Evolutionary conservation across 2,888 invertebrate species (phyloP).

Genomic region (Antheraea assamensis): DNA sequence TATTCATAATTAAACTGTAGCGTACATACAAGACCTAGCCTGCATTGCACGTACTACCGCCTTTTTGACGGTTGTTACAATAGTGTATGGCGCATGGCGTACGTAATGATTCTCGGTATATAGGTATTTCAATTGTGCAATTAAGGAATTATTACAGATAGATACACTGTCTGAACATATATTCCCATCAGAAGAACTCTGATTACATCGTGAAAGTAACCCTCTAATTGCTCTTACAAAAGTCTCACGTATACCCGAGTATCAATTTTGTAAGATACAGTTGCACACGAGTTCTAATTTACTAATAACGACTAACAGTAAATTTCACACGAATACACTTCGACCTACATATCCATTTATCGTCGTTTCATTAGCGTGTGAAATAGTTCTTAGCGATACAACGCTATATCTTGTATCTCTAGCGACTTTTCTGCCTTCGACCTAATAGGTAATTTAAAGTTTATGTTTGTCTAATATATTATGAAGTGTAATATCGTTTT

Average conservation of each 20-base stretch:
- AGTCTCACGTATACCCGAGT: slow-evolving; percentile 2
- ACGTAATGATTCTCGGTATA: too few species aligned
- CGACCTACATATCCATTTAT: slow-evolving; percentile 35
- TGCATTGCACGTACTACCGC: too few species aligned
- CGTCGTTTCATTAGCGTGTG: slow-evolving; percentile 16
- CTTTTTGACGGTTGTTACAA: too few species aligned
- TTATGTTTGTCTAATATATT: neutral
- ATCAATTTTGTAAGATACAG: slow-evolving; percentile 14
- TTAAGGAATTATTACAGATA: too few species aligned
- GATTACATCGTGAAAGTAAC: neutral
- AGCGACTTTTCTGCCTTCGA: neutral
- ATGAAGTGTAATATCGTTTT: neutral
- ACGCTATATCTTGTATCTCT: slow-evolving; percentile 1
- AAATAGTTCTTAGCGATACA: slow-evolving; percentile 7
- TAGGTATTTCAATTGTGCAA: too few species aligned
- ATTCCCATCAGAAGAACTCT: neutral
- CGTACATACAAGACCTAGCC: too few species aligned
- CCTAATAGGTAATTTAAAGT: neutral
- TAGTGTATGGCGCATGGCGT: too few species aligned
- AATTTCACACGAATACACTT: slow-evolving; percentile 44
- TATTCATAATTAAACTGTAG: too few species aligned
- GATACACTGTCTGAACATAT: too few species aligned
- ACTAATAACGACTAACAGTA: slow-evolving; percentile 26
- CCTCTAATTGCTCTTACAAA: neutral
- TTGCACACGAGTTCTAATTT: slow-evolving; percentile 11